Conservation (phyloP, 2,888 invertebrate species). For the Pseudolycoriella hygida region DNA sequence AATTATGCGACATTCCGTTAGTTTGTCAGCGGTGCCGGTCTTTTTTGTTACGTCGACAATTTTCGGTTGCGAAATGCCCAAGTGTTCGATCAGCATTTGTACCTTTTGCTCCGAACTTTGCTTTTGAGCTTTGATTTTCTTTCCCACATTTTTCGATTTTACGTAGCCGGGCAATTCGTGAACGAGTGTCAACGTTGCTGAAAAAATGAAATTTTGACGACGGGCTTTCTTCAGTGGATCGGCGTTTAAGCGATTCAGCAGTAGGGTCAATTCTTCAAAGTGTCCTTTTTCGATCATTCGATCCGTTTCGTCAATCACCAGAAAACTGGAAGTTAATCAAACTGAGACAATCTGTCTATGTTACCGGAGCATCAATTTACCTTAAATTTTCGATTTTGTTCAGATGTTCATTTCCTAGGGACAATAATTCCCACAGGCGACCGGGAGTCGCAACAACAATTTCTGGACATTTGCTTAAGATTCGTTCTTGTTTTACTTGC, state of each 20-base stretch:
- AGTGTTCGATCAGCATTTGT: constrained; percentile 53
- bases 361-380: constrained; percentile 18
- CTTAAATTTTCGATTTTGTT: constrained; percentile 45
- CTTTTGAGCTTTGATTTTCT: constrained; percentile 35
- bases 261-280: constrained; percentile 72
- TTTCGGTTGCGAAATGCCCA: constrained; percentile 80
- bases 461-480: constrained; percentile 69
- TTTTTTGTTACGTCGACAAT: constrained; percentile 76
- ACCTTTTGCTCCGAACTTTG: constrained; percentile 60
- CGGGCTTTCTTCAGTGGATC: constrained; percentile 37
- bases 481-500: constrained; percentile 78
- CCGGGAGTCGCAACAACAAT: constrained; percentile 96
- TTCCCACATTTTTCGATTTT: constrained; percentile 21
- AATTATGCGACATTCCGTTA: constrained; percentile 71
- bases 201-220: constrained; percentile 91
- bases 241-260: constrained; percentile 64
- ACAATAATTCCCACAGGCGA: constrained; percentile 83
- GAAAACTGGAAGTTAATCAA: constrained; percentile 36
- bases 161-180: constrained; percentile 68
- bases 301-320: constrained; percentile 97
- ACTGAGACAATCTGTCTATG: no score
- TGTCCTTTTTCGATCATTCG: constrained; percentile 95
- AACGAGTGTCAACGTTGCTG: constrained; percentile 86
- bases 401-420: constrained; percentile 59
- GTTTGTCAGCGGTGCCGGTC: constrained; percentile 58